These are phyloP conservation scores for Scotopteryx bipunctaria DNA, from an alignment of 2,888 invertebrate species.

Conservation along the genomic window DNA sequence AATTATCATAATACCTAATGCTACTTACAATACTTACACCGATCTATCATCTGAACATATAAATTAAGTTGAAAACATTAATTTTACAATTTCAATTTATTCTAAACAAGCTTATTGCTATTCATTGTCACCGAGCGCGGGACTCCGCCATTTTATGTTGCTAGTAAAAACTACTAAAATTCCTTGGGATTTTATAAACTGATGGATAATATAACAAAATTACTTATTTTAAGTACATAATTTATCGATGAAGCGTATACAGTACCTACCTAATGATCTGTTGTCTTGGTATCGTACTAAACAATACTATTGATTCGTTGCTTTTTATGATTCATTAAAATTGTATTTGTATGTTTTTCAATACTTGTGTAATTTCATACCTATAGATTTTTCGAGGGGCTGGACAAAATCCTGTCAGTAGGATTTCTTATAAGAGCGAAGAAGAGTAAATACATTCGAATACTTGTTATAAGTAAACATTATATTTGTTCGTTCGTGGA, in stretches of 20 bases:
- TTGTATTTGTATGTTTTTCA: not conserved
- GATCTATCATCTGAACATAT: slow-evolving; percentile 68
- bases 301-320: not conserved
- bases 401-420: too few relatives aligned
- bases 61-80: slow-evolving; percentile 71
- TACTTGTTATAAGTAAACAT: too few relatives aligned
- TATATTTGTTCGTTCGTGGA: not conserved
- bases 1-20: slow-evolving; percentile 69
- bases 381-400: too few relatives aligned
- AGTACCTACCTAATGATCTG: not conserved
- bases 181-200: slow-evolving; percentile 27
- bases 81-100: slow-evolving; percentile 57
- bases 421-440: too few relatives aligned
- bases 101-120: slow-evolving; percentile 73
- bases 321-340: too few relatives aligned
- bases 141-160: slow-evolving; percentile 48
- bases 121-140: slow-evolving; percentile 49
- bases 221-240: slow-evolving; percentile 27
- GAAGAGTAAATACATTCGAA: too few relatives aligned
- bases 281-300: not conserved
- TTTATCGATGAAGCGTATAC: slow-evolving; percentile 11
- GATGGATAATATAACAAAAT: slow-evolving; percentile 19
- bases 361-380: not conserved
- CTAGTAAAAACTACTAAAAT: slow-evolving; percentile 37
- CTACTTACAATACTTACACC: slow-evolving; percentile 72